Evolutionary conservation across 2,888 invertebrate genomes (phyloP).

Genomic region (Bombylius major): DNA sequence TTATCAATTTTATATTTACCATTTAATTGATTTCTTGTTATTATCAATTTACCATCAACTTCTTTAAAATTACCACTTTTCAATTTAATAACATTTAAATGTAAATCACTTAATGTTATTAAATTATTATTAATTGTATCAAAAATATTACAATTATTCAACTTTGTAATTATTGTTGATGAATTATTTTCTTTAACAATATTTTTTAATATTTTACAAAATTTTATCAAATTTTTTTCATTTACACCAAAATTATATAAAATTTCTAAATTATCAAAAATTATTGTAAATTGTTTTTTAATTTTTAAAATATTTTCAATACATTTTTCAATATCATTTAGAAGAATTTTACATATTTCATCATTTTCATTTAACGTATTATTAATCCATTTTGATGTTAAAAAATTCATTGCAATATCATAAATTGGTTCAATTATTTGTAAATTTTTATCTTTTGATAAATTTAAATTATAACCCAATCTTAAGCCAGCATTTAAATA

Average conservation of each 20-base stretch:
- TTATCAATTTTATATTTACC: slow-evolving; percentile 23
- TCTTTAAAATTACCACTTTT: slow-evolving; percentile 60
- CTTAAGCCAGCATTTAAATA: slow-evolving; percentile 63
- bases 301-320: slow-evolving; percentile 31
- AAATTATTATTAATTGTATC: slow-evolving; percentile 46
- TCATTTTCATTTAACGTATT: slow-evolving; percentile 22
- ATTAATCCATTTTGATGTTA: slow-evolving; percentile 27
- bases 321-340: slow-evolving; percentile 35
- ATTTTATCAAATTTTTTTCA: slow-evolving; percentile 39
- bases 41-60: slow-evolving; percentile 53
- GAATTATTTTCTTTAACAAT: slow-evolving; percentile 20
- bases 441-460: slow-evolving; percentile 39
- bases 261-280: slow-evolving; percentile 62
- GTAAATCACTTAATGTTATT: slow-evolving; percentile 49
- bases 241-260: slow-evolving; percentile 50
- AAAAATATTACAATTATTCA: slow-evolving; percentile 46
- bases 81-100: slow-evolving; percentile 51
- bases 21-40: slow-evolving; percentile 21
- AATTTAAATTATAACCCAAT: slow-evolving; percentile 55
- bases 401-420: slow-evolving; percentile 36
- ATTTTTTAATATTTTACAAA: slow-evolving; percentile 35
- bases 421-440: slow-evolving; percentile 43
- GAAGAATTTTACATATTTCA: slow-evolving; percentile 35
- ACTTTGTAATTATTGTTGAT: slow-evolving; percentile 45
- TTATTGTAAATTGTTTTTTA: slow-evolving; percentile 40